Percentiles rank a stretch among this genome's conserved stretches.
Evolutionary conservation across 2,113 vertebrate genomes (phyloP).

Genomic region (Lynx canadensis): DNA sequence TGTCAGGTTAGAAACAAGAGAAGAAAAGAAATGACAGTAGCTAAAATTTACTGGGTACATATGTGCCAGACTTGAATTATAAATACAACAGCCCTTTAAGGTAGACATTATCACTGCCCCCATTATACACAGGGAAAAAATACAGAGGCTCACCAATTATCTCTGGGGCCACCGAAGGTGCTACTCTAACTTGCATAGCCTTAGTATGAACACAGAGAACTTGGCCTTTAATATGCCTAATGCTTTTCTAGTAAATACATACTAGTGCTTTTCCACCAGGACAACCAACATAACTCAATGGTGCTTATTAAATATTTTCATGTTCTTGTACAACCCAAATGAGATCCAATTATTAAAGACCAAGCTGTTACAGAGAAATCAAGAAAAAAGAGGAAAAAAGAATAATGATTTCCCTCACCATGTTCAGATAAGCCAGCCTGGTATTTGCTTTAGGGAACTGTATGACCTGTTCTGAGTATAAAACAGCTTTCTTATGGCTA

Average conservation of each 20-base stretch:
- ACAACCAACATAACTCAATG: background rate
- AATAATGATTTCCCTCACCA: conserved; percentile 15
- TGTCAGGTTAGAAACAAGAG: background rate
- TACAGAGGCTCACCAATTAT: background rate
- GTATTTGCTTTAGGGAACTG: conserved; percentile 62
- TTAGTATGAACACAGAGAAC: background rate
- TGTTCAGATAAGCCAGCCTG: conserved; percentile 36
- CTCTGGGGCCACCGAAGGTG: background rate
- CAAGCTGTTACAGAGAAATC: conserved; percentile 40
- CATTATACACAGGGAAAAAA: background rate
- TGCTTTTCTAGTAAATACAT: conserved; percentile 6
- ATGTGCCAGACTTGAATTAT: background rate
- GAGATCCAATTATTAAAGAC: conserved; percentile 62
- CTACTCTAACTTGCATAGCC: background rate
- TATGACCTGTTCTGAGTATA: conserved; percentile 54
- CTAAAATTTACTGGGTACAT: background rate
- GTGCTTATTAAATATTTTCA: conserved; percentile 44
- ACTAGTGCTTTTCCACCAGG: background rate
- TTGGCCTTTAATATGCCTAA: background rate
- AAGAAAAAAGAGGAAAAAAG: conserved; percentile 35
- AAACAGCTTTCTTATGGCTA: conserved; percentile 57
- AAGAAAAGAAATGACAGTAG: background rate
- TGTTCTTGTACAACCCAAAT: conserved; percentile 44
- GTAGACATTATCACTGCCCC: background rate
- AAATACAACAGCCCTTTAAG: background rate